phyloP scores from a whole-genome alignment of 2,888 invertebrate species.

The Ophion ventricosus region DNA sequence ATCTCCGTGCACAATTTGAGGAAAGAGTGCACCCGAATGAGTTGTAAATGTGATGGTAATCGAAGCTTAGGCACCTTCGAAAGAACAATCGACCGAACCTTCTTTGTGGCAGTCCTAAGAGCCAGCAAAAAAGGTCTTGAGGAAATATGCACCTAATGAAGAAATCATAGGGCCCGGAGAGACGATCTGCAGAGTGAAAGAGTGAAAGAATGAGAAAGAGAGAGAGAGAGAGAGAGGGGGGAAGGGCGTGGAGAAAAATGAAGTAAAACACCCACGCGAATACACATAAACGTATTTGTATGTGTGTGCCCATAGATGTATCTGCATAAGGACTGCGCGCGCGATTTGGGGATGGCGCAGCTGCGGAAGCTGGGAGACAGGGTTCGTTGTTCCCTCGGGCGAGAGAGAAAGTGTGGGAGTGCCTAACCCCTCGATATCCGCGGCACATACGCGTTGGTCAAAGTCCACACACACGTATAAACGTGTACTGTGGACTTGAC shows the following conservation, averaged over 20 bases:
- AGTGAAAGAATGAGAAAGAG: neutral
- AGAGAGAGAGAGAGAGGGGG: constrained; percentile 15
- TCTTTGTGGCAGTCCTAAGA: neutral
- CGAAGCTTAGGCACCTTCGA: neutral
- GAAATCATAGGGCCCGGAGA: constrained; percentile 7
- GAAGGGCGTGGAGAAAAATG: constrained; percentile 3
- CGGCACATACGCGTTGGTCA: neutral
- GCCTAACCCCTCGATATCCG: neutral
- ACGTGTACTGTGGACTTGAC: constrained; percentile 43
- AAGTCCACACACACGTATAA: neutral
- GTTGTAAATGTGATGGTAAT: neutral
- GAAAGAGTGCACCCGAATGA: neutral
- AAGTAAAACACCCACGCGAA: neutral
- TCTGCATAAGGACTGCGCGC: constrained; percentile 35
- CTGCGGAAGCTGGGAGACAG: constrained; percentile 60
- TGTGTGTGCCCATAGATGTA: neutral
- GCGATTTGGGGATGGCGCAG: constrained; percentile 41
- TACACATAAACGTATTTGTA: neutral
- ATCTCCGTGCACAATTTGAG: neutral
- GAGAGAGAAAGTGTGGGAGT: constrained; percentile 65
- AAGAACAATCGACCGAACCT: neutral
- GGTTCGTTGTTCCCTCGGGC: constrained; percentile 64
- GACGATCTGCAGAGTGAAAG: neutral
- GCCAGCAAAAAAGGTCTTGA: constrained; percentile 1
- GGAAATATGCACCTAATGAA: constrained; percentile 15